These are phyloP conservation scores for Montipora cactus DNA, from an alignment of 64 coral and sea anemone species.

Conservation along the genomic window DNA sequence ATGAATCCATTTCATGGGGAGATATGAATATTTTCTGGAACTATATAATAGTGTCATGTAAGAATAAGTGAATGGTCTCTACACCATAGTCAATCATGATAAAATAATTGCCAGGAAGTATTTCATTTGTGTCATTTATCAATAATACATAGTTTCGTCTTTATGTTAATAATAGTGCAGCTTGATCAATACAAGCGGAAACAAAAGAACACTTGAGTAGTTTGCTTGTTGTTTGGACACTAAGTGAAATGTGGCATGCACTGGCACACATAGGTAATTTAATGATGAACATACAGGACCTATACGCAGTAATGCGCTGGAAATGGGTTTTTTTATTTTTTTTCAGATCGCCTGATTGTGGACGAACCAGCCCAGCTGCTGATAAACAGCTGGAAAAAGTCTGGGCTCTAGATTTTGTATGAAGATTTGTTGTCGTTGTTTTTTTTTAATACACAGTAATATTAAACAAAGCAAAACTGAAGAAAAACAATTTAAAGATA, in stretches of 20 bases:
- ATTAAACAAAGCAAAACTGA: not conserved
- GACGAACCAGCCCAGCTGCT: not conserved
- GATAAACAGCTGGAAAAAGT: not conserved
- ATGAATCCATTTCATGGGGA: not conserved
- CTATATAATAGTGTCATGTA: not conserved
- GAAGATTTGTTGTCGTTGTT: not conserved
- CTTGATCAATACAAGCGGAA: not conserved
- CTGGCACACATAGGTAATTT: not conserved
- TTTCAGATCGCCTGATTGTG: not conserved
- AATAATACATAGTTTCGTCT: not conserved
- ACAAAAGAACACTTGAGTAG: not conserved
- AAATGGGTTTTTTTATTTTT: not conserved
- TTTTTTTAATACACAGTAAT: constrained; percentile 2
- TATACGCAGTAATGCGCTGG: not conserved
- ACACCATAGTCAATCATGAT: not conserved
- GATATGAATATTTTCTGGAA: constrained; percentile 3
- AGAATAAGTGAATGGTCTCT: not conserved
- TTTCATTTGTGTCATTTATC: not conserved
- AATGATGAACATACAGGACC: not conserved
- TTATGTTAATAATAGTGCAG: not conserved
- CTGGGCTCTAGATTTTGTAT: not conserved
- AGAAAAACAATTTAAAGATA: not conserved
- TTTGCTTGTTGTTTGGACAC: not conserved
- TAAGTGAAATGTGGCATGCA: not conserved
- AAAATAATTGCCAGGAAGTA: not conserved